These are phyloP conservation scores for Lophius piscatorius DNA, from an alignment of 2,113 vertebrate genomes.

Conservation along the genomic window DNA sequence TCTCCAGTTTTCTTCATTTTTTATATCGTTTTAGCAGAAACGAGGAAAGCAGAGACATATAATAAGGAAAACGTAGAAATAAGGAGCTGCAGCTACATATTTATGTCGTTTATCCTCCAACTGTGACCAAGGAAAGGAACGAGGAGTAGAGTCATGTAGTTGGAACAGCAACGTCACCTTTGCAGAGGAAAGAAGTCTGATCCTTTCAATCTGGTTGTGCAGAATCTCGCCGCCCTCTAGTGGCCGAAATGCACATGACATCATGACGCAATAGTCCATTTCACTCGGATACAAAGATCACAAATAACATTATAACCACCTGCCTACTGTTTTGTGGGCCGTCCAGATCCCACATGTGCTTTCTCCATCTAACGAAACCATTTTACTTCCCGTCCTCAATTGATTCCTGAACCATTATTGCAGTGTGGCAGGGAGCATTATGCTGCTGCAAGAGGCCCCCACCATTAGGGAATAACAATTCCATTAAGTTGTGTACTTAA, in stretches of 20 bases:
- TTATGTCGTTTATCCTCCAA: neutral
- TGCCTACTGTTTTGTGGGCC: no score
- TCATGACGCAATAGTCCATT: slow-evolving; percentile 47
- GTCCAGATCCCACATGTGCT: no score
- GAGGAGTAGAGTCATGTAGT: neutral
- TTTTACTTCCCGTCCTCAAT: no score
- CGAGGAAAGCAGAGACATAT: neutral
- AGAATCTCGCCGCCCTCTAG: slow-evolving; percentile 42
- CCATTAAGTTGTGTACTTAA: no score
- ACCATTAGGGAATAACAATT: no score
- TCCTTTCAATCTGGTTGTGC: neutral
- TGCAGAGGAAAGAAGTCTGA: no score
- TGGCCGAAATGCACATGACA: slow-evolving; percentile 38
- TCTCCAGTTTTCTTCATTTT: neutral
- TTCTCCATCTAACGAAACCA: no score
- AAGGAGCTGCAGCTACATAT: neutral
- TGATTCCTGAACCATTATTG: no score
- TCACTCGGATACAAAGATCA: no score
- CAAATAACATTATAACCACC: no score
- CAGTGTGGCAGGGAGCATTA: no score
- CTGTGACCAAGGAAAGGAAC: neutral
- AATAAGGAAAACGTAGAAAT: neutral
- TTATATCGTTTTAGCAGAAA: neutral
- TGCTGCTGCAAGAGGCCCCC: no score
- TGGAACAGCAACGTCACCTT: neutral